A percentile compares a stretch with the other conserved stretches of the same genome.
These are phyloP conservation scores for Hoplias malabaricus DNA, from an alignment of 2,113 vertebrate species.

Conservation along the genomic window DNA sequence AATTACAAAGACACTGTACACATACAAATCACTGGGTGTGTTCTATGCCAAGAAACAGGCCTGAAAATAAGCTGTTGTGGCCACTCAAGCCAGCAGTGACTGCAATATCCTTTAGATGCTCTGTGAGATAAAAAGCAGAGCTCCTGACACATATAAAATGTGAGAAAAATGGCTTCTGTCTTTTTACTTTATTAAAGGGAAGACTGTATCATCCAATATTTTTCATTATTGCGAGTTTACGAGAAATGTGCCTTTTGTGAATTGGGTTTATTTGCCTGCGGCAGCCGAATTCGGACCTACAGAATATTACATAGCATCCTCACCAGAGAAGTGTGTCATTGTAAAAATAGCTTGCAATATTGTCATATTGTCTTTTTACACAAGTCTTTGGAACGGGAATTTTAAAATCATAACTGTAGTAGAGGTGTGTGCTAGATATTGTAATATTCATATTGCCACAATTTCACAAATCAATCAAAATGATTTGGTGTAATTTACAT, in stretches of 20 bases:
- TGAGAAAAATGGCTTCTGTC: slow-evolving; percentile 1
- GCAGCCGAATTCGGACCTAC: neutral
- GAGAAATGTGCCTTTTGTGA: neutral
- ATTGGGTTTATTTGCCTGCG: neutral
- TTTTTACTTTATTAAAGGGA: slow-evolving; percentile 4
- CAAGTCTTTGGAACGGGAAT: too few relatives aligned
- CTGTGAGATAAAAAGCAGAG: slow-evolving; percentile 11
- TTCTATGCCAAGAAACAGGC: slow-evolving; percentile 6
- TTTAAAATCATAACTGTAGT: too few relatives aligned
- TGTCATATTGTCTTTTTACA: too few relatives aligned
- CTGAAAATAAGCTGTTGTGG: neutral
- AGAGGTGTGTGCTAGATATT: too few relatives aligned
- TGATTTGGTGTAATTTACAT: too few relatives aligned
- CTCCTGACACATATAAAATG: neutral
- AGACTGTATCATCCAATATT: slow-evolving; percentile 3
- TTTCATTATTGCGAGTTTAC: slow-evolving; percentile 11
- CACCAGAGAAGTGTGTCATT: neutral
- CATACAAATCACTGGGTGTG: neutral
- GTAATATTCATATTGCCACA: too few relatives aligned
- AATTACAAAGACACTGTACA: neutral
- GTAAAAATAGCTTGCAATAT: neutral
- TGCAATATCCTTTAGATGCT: slow-evolving; percentile 23
- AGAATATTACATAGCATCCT: neutral
- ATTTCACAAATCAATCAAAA: too few relatives aligned
- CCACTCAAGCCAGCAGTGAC: neutral